A percentile compares a stretch with the other conserved stretches of the same genome.
phyloP scores from a whole-genome alignment of 2,888 invertebrate genomes.

The Mesopsocus fuscifrons region DNA sequence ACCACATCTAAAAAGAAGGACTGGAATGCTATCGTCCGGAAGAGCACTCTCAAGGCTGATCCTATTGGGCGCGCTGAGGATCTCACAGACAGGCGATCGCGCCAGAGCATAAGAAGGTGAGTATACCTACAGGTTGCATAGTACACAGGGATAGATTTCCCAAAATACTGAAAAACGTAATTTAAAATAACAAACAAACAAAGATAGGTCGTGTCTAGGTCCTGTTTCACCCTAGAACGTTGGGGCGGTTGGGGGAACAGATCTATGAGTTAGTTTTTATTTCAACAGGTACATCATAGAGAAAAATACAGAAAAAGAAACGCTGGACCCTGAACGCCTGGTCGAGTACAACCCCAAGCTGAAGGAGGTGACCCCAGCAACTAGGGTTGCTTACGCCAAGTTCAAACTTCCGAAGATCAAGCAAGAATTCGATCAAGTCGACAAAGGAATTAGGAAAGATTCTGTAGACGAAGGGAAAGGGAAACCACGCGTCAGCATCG shows the following conservation, averaged over 20 bases:
- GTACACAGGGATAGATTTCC: no score
- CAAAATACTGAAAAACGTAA: no score
- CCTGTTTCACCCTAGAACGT: no score
- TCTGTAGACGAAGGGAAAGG: constrained; percentile 1
- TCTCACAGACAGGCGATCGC: constrained; percentile 37
- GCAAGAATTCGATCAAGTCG: constrained; percentile 26
- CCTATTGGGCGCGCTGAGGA: constrained; percentile 64
- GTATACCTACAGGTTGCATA: neutral
- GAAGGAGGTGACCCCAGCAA: constrained; percentile 51
- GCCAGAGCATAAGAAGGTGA: constrained; percentile 44
- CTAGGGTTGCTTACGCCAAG: constrained; percentile 70
- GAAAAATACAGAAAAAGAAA: constrained; percentile 35
- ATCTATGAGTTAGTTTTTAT: neutral
- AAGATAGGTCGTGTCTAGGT: no score
- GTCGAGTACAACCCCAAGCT: constrained; percentile 67
- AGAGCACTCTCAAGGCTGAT: constrained; percentile 44
- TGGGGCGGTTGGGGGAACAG: neutral
- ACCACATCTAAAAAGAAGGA: constrained; percentile 44
- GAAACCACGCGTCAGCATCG: constrained; percentile 10
- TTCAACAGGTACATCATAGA: constrained; percentile 38
- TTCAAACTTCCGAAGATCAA: constrained; percentile 61
- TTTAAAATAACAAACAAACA: no score
- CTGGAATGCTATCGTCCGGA: constrained; percentile 68
- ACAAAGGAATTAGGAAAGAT: constrained; percentile 7
- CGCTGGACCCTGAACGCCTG: constrained; percentile 52